phyloP scores from a whole-genome alignment of 2,113 vertebrate species.

The Mellivora capensis region DNA sequence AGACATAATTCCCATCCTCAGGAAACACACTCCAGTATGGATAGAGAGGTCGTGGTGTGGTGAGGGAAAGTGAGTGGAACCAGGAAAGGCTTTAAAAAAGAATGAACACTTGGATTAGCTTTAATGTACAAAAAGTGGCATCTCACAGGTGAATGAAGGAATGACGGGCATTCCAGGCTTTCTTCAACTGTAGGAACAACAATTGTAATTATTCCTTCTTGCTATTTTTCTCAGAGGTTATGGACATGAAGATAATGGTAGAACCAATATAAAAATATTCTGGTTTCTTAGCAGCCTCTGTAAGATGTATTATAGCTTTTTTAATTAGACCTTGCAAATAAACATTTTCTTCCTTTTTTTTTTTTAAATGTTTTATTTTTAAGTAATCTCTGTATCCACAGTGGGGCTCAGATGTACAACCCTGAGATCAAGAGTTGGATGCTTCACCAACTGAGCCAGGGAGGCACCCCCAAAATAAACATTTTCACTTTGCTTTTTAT shows the following conservation, averaged over 20 bases:
- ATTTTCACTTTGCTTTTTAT: neutral
- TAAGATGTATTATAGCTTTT: neutral
- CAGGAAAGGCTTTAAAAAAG: neutral
- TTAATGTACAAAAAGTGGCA: neutral
- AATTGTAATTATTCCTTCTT: neutral
- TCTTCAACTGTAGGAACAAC: neutral
- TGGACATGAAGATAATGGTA: neutral
- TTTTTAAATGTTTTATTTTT: too few species aligned
- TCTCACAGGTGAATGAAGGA: neutral
- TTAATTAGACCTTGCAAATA: neutral
- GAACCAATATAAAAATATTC: neutral
- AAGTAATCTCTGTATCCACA: neutral
- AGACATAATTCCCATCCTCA: neutral
- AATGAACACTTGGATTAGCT: neutral
- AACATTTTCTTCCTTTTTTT: neutral
- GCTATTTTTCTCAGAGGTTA: neutral
- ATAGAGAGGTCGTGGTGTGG: neutral
- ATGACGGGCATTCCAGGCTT: neutral
- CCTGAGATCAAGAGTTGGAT: neutral
- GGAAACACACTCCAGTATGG: neutral
- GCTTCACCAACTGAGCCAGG: neutral
- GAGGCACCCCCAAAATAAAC: neutral
- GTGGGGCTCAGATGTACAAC: neutral
- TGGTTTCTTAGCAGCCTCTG: neutral
- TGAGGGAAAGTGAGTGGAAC: neutral